Conservation (phyloP, 2,888 invertebrate species). For the Periphyllus acericola region DNA sequence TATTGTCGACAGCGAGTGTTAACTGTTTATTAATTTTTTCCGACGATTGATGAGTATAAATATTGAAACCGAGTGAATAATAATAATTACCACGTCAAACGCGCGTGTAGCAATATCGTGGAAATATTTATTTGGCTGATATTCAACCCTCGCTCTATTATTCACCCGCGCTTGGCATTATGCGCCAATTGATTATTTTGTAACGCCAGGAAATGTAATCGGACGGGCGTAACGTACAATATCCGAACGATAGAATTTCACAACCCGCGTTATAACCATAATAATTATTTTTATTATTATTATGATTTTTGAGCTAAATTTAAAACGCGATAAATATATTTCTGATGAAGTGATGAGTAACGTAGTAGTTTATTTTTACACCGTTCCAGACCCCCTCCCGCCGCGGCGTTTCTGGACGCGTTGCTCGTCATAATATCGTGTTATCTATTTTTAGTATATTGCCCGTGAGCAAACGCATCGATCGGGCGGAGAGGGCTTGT, state of each 20-base stretch:
- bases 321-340: slow-evolving; percentile 7
- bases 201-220: neutral
- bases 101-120: too few species aligned
- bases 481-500: neutral
- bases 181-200: too few species aligned
- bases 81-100: too few species aligned
- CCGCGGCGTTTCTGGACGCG: slow-evolving; percentile 17
- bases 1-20: too few species aligned
- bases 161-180: too few species aligned
- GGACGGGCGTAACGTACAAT: neutral
- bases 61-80: too few species aligned
- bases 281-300: neutral
- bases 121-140: too few species aligned
- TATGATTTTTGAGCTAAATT: neutral
- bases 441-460: slow-evolving; percentile 35
- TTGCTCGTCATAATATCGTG: neutral
- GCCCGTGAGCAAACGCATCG: neutral
- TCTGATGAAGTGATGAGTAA: neutral
- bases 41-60: too few species aligned
- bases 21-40: too few species aligned
- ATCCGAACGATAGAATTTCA: neutral
- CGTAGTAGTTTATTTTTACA: slow-evolving; percentile 50
- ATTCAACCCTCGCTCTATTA: too few species aligned
- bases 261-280: neutral
- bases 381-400: slow-evolving; percentile 44